Percentiles rank a stretch among this genome's conserved stretches.
These are phyloP conservation scores for Crenuchus spilurus DNA, from an alignment of 2,797 vertebrate genomes.

Conservation along the genomic window DNA sequence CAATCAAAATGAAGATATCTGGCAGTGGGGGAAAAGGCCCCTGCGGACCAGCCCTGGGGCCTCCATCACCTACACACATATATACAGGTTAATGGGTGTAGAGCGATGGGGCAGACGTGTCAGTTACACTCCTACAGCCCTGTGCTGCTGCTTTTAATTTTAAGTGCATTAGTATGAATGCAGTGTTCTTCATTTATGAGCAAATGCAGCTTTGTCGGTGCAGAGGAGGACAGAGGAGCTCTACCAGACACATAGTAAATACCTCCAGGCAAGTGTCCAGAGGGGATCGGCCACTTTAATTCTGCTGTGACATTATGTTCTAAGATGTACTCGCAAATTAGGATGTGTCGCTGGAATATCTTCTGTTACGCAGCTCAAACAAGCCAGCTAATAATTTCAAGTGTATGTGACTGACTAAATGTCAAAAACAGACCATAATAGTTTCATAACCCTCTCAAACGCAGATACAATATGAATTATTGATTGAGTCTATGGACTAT, in stretches of 20 bases:
- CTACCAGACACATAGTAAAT: slow-evolving; percentile 33
- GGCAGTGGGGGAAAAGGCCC: slow-evolving; percentile 65
- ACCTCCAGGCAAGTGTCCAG: slow-evolving; percentile 38
- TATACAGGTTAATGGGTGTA: slow-evolving; percentile 76
- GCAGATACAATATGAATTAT: not conserved
- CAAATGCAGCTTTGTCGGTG: slow-evolving; percentile 40
- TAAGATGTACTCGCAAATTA: not conserved
- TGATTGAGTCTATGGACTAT: not conserved
- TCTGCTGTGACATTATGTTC: not conserved
- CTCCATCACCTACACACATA: slow-evolving; percentile 42
- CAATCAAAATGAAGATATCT: slow-evolving; percentile 74
- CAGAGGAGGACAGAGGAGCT: slow-evolving; percentile 18
- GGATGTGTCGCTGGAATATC: not conserved
- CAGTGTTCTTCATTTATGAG: slow-evolving; percentile 57
- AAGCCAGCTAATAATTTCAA: not conserved
- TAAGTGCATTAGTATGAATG: slow-evolving; percentile 75
- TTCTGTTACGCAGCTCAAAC: not conserved
- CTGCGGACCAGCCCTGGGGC: slow-evolving; percentile 61
- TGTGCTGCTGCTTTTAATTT: slow-evolving; percentile 65
- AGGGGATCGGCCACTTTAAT: slow-evolving; percentile 16
- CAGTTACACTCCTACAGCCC: slow-evolving; percentile 68
- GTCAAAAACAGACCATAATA: not conserved
- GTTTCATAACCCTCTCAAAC: not conserved
- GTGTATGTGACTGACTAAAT: not conserved
- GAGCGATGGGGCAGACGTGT: slow-evolving; percentile 62